Conservation (phyloP, 2,113 vertebrate species). For the Ictalurus furcatus region DNA sequence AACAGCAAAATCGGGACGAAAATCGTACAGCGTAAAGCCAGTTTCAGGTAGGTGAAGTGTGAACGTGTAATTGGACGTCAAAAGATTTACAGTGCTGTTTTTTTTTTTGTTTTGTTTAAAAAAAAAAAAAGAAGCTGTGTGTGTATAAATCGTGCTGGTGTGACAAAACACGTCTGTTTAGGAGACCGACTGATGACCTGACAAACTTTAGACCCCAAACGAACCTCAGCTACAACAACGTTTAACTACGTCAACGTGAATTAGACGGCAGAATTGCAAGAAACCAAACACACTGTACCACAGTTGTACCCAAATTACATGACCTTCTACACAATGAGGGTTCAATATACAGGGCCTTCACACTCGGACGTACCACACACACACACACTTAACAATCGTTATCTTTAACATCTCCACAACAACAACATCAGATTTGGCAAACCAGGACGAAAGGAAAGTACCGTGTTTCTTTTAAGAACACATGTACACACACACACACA, state of each 20-base stretch:
- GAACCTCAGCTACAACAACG: neutral
- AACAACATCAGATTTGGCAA: slow-evolving; percentile 16
- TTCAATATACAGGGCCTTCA: neutral
- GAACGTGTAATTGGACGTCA: too few relatives aligned
- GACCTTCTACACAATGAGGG: neutral
- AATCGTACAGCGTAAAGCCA: neutral
- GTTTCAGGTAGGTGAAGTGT: neutral
- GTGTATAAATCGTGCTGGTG: neutral
- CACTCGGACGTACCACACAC: neutral
- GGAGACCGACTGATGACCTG: neutral
- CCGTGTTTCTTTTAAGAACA: neutral
- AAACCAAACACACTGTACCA: neutral
- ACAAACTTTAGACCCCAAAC: neutral
- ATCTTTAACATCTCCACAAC: neutral
- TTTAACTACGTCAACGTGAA: neutral
- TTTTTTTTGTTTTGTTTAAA: neutral
- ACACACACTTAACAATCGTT: neutral
- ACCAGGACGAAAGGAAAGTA: slow-evolving; percentile 32
- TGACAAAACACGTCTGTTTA: neutral
- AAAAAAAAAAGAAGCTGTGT: neutral
- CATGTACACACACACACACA: neutral
- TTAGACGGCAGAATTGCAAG: neutral
- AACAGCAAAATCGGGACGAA: neutral
- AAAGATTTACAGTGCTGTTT: neutral
- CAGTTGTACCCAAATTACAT: neutral